Conservation (phyloP, 2,888 invertebrate genomes). For the Crematogaster levior region DNA sequence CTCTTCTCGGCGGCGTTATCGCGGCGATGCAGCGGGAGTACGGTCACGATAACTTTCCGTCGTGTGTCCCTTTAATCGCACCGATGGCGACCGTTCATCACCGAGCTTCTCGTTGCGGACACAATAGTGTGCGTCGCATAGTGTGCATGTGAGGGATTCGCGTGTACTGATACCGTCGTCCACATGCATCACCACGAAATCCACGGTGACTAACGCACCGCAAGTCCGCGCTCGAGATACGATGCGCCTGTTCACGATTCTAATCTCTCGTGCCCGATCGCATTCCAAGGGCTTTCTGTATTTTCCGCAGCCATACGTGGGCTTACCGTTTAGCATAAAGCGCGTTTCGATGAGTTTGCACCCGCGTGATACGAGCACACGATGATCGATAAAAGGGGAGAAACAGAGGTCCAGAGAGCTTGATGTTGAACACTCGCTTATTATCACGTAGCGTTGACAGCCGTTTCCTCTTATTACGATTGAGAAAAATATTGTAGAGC, state of each 20-base stretch:
- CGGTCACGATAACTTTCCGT: constrained; percentile 70
- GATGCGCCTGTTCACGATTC: constrained; percentile 53
- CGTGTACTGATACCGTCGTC: background rate
- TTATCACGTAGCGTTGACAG: constrained; percentile 12
- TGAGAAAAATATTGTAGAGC: background rate
- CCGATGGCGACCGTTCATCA: constrained; percentile 68
- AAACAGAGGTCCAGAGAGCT: background rate
- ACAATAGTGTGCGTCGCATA: constrained; percentile 42
- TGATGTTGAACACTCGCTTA: background rate
- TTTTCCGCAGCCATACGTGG: constrained; percentile 8
- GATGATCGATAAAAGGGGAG: constrained; percentile 40
- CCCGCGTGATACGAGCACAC: background rate
- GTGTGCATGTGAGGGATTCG: background rate
- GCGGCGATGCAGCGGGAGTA: constrained; percentile 60
- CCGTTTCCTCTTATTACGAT: background rate
- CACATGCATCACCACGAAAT: constrained; percentile 46
- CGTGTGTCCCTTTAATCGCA: constrained; percentile 73
- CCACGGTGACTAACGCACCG: constrained; percentile 20
- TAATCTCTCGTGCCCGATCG: constrained; percentile 64
- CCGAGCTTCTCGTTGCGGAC: constrained; percentile 61
- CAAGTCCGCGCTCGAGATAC: constrained; percentile 22
- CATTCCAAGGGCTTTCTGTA: constrained; percentile 26
- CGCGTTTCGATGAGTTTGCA: constrained; percentile 16
- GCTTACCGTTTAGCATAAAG: constrained; percentile 20
- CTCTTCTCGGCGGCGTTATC: constrained; percentile 54